Evolutionary conservation across 2,888 invertebrate genomes (phyloP), one percentile per base, ranked within the genome.

Genomic region (Rhingia rostrata): DNA sequence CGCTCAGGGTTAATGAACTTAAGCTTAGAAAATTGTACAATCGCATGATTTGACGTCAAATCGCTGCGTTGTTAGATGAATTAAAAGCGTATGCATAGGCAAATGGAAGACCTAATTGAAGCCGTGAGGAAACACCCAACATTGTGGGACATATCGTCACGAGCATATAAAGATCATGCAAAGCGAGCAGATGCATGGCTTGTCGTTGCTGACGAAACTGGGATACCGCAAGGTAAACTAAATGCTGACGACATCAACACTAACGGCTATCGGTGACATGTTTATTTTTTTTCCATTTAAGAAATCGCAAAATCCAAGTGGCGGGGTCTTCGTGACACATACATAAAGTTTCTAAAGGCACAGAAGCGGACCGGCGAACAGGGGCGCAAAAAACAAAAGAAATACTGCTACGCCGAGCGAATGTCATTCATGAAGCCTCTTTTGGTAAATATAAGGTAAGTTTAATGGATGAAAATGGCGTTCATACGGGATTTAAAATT

Each of bases 241-340:
- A 22, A 22, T 22, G 22, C 22, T 22, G 22, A 22, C 22, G 2
- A 22, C n/a, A 53, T 32, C 10, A n/a, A 12, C 6, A 37, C 22
- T 4, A 47, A 22, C 6, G 14, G 4, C 14, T 6, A 2, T 9
- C 9, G 33, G 2, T 32, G n/a, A 51, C 33, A n/a, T 10, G 9
- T 22, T 22, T 22, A 22, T 22, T 22, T 22, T 2, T n/a, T 2
- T 22, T 22, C 22, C 22, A 22, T 22, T 22, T 22, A 1, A 60
- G 60, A 60, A 4, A 12, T 32, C 33, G 60, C 60, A 6, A 60
- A 43, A 32, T 43, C 60, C 4, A 60, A 60, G 43, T 60, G 60
- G 60, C n/a, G 60, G 9, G 60, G 60, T 4, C 33, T 60, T 12
- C 60, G 60, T 32, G 60, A 60, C 9, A 60, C 60, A 4, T 60